A percentile compares a stretch with the other conserved stretches of the same genome.
phyloP scores from a whole-genome alignment of 2,797 vertebrate genomes.

The Spondyliosoma cantharus region DNA sequence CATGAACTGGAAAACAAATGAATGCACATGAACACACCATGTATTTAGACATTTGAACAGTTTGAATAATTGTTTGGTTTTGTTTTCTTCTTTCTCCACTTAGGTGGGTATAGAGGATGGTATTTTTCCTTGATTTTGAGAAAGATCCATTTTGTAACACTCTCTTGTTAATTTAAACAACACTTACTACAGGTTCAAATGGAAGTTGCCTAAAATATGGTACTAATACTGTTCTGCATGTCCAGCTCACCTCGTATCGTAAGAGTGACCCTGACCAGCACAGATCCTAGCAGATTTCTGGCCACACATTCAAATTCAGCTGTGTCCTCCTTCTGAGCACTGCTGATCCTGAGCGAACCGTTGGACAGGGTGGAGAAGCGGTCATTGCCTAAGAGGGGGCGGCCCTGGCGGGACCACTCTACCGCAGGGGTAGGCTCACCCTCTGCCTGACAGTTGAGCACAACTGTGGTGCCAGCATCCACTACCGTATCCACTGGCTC shows the following conservation, averaged over 20 bases:
- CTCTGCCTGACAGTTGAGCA: constrained; percentile 90
- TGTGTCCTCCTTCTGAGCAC: constrained; percentile 90
- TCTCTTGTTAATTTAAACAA: not conserved
- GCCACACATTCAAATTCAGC: constrained; percentile 94
- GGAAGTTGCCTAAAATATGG: not conserved
- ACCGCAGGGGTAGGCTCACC: constrained; percentile 90
- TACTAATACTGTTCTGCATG: no score
- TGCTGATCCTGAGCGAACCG: constrained; percentile 86
- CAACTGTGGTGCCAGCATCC: constrained; percentile 87
- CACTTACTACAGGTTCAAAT: not conserved
- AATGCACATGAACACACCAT: not conserved
- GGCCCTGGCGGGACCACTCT: constrained; percentile 89
- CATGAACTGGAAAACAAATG: constrained; percentile 87
- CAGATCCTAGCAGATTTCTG: constrained; percentile 92
- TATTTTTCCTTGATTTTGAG: not conserved
- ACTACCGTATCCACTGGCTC: constrained; percentile 87
- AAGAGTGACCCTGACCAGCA: constrained; percentile 85
- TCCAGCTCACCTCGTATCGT: constrained; percentile 88
- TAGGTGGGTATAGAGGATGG: not conserved
- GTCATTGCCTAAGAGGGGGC: constrained; percentile 78
- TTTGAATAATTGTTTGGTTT: not conserved
- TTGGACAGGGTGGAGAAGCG: constrained; percentile 86
- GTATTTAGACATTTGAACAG: not conserved
- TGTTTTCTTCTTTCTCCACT: not conserved
- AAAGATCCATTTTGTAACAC: not conserved